Conservation (phyloP, 2,113 vertebrate genomes). For the Verasper variegatus region DNA sequence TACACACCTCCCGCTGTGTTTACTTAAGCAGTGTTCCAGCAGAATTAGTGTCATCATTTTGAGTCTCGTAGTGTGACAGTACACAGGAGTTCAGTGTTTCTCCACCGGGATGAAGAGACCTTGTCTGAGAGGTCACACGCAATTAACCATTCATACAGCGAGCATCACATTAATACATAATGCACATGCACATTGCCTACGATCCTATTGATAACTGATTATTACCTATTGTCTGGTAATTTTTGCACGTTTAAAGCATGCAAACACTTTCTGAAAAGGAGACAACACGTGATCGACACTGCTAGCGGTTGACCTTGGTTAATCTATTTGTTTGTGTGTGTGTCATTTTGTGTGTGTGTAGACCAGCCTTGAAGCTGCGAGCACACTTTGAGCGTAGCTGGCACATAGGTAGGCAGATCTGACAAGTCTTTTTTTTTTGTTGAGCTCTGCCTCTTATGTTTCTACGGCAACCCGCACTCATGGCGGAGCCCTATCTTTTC, state of each 20-base stretch:
- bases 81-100: constrained; percentile 15
- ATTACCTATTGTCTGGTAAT: neutral
- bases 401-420: constrained; percentile 81
- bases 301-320: constrained; percentile 35
- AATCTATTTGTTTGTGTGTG: constrained; percentile 32
- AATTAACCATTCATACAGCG: neutral
- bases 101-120: neutral
- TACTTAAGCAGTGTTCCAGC: constrained; percentile 40
- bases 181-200: neutral
- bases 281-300: constrained; percentile 37
- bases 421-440: constrained; percentile 58
- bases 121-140: constrained; percentile 7
- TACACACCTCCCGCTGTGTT: constrained; percentile 49
- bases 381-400: constrained; percentile 83
- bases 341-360: neutral
- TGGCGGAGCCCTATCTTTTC: constrained; percentile 61
- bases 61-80: constrained; percentile 10
- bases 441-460: constrained; percentile 84
- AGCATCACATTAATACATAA: neutral
- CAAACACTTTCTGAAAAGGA: neutral
- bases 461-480: constrained; percentile 69
- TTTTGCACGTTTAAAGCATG: neutral
- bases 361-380: constrained; percentile 83
- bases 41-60: constrained; percentile 50
- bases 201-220: constrained; percentile 1